These are phyloP conservation scores for Nannoperca obscura DNA, from an alignment of 2,797 vertebrate species.

Conservation along the genomic window DNA sequence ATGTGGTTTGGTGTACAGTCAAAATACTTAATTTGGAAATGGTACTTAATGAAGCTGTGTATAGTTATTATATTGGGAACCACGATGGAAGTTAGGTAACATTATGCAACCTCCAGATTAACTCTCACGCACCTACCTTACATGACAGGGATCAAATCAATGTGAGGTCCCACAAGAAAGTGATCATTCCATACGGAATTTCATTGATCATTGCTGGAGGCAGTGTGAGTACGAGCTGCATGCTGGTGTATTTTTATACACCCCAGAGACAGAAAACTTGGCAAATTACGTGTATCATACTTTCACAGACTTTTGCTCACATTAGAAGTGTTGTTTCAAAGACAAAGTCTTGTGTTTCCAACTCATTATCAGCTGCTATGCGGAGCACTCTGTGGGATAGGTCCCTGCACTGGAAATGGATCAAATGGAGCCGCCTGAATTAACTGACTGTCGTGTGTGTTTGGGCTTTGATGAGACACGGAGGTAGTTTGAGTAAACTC, in stretches of 20 bases:
- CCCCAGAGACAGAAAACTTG: slow-evolving; percentile 4
- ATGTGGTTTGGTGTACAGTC: no score
- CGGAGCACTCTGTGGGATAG: not conserved
- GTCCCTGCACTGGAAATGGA: slow-evolving; percentile 30
- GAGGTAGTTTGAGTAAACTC: slow-evolving; percentile 15
- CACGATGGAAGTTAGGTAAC: not conserved
- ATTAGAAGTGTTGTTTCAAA: slow-evolving; percentile 46
- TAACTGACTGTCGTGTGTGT: slow-evolving; percentile 28
- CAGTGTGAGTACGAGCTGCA: slow-evolving; percentile 1
- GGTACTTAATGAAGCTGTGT: not conserved
- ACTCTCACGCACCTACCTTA: not conserved
- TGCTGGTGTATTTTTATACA: slow-evolving; percentile 25
- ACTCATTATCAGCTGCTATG: slow-evolving; percentile 42
- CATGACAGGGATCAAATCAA: slow-evolving; percentile 10
- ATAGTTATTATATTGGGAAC: not conserved
- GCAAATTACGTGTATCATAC: slow-evolving; percentile 10
- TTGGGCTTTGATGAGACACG: slow-evolving; percentile 39
- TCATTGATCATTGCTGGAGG: slow-evolving; percentile 17
- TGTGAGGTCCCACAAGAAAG: not conserved
- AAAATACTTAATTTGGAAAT: slow-evolving; percentile 7
- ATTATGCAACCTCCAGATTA: slow-evolving; percentile 3
- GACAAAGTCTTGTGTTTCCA: slow-evolving; percentile 39
- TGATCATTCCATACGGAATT: not conserved
- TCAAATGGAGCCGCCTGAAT: slow-evolving; percentile 38
- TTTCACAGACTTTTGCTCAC: slow-evolving; percentile 22